Evolutionary conservation across 35 echinoderm and acorn worm genomes (phyloP).

Genomic region (Amphiura filiformis): DNA sequence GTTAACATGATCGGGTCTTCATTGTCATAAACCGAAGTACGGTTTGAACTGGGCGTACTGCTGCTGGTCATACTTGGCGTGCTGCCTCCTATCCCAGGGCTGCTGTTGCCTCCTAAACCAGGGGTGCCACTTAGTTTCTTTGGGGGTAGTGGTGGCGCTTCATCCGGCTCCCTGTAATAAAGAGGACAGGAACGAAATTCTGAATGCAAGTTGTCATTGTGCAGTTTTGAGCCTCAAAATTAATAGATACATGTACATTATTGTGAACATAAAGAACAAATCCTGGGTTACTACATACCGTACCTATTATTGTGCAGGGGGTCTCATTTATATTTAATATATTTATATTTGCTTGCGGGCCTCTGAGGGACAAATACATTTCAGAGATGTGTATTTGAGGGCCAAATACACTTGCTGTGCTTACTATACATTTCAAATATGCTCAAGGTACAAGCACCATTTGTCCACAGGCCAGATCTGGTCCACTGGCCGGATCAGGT

Average conservation of each 20-base stretch:
- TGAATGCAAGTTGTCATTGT: no score
- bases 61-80: background rate
- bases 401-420: background rate
- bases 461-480: no score
- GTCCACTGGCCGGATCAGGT: no score
- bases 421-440: background rate
- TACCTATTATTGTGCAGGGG: background rate
- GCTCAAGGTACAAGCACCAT: background rate
- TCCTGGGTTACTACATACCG: background rate
- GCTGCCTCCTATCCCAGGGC: background rate
- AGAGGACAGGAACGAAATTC: background rate
- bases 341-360: background rate
- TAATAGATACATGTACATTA: background rate
- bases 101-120: background rate
- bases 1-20: background rate
- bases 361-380: background rate
- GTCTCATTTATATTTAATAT: background rate
- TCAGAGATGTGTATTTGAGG: background rate
- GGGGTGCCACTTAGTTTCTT: conserved; percentile 29
- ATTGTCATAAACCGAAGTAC: background rate
- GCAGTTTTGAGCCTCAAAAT: no score
- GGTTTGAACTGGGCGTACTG: background rate
- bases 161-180: background rate
- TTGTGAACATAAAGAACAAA: background rate
- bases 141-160: conserved; percentile 50